Conservation (phyloP, 2,113 vertebrate genomes). For the Trogon melanurus region DNA sequence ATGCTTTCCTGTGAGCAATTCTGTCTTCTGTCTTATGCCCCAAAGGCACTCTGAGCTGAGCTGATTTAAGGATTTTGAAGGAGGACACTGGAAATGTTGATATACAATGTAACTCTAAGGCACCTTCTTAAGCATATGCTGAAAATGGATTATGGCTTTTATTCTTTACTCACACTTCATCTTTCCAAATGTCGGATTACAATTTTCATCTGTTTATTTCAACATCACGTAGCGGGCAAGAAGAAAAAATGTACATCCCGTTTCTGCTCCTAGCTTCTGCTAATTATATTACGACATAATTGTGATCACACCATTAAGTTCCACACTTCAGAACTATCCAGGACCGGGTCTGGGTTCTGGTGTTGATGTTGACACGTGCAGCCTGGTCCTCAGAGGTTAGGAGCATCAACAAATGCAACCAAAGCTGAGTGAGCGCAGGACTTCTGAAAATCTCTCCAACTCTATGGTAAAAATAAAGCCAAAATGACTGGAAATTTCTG, state of each 20-base stretch:
- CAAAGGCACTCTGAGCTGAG: constrained; percentile 56
- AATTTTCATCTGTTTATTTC: constrained; percentile 35
- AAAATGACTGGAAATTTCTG: neutral
- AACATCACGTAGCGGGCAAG: neutral
- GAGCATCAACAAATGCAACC: neutral
- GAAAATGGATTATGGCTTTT: constrained; percentile 54
- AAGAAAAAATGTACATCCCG: neutral
- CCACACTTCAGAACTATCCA: neutral
- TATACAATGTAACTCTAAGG: constrained; percentile 19
- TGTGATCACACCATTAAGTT: neutral
- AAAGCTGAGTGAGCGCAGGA: neutral
- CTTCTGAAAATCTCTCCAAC: neutral
- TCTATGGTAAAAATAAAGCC: neutral
- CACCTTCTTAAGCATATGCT: constrained; percentile 20
- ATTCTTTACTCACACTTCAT: constrained; percentile 20
- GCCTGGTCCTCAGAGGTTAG: neutral
- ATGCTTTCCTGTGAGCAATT: constrained; percentile 28
- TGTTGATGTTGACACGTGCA: neutral
- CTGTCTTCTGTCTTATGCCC: constrained; percentile 7
- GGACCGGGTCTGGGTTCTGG: neutral
- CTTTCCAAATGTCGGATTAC: neutral
- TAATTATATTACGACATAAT: neutral
- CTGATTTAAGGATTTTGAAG: constrained; percentile 59
- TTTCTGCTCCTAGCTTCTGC: neutral
- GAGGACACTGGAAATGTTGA: neutral